Base-by-base conservation (phyloP, 1,140 invertebrate species). In the Drosophila nigromelanica region DNA sequence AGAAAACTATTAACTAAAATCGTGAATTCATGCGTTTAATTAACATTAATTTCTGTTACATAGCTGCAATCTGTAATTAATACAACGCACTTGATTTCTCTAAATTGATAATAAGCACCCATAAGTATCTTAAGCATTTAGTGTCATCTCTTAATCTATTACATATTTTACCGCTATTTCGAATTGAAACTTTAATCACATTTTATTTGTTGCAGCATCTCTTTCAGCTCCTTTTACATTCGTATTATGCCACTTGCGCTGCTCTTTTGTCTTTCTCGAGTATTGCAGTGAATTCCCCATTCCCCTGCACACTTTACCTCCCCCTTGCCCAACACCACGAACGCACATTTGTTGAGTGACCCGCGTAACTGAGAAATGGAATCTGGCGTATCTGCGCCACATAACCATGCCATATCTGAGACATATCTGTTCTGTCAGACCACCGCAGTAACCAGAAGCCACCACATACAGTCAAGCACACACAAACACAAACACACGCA, bases 401-500 rank as follows among this genome's bases (percentile, higher is more conserved):
- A 80, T 59, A 69, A 51, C 47, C 40, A 55, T 52, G 62, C 56
- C 69, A 58, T 73, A 76, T 61, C 63, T 68, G 45, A 64, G 63
- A 62, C 80, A 64, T 75, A 77, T 66, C 55, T 71, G 50, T 51
- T 50, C 37, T 51, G 56, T 43, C 72, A 80, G 73, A 27, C 58
- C 78, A 78, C 69, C 80, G 70, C 63, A 62, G 62, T 73, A 76
- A 73, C 69, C 56, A 66, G 61, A 73, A 61, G 60, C 68, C 63
- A 56, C 27, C 27, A 35, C 33, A 35, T 8, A 8, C 8, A 35
- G 33, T 40, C 52, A 63, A 43, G 63, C 45, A 40, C 50, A 42
- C 37, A 10, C 40, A 60, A 33, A 58, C 30, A 50, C 10, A 58
- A 11, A 11, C 47, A 37, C 24, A 52, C n/a, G n/a, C 39, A 58